These are phyloP conservation scores for Sisyra nigra DNA, from an alignment of 2,888 invertebrate species.

Conservation along the genomic window DNA sequence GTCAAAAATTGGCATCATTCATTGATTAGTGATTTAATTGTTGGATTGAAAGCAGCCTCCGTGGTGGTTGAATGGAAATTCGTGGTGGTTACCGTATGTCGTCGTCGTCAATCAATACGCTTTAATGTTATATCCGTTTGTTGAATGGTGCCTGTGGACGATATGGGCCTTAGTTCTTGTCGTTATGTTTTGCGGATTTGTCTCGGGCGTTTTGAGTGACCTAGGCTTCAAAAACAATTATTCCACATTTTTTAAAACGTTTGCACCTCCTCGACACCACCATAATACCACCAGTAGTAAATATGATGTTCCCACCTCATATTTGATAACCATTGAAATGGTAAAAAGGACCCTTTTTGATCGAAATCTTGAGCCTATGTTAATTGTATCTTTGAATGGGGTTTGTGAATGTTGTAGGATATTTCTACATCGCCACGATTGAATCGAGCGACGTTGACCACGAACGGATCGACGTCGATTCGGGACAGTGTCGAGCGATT, in stretches of 20 bases:
- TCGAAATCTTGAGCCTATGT: too few relatives aligned
- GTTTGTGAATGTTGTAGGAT: slow-evolving; percentile 15
- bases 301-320: slow-evolving; percentile 7
- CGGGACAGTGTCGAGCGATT: not conserved
- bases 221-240: slow-evolving; percentile 10
- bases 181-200: slow-evolving; percentile 19
- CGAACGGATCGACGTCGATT: slow-evolving; percentile 9
- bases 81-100: too few relatives aligned
- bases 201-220: slow-evolving; percentile 16
- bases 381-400: not conserved
- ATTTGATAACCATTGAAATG: slow-evolving; percentile 8
- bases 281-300: slow-evolving; percentile 1
- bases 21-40: too few relatives aligned
- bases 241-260: slow-evolving; percentile 3
- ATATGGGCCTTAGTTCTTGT: slow-evolving; percentile 18
- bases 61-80: too few relatives aligned
- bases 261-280: not conserved
- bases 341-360: slow-evolving; percentile 2
- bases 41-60: too few relatives aligned
- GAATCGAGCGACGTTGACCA: slow-evolving; percentile 13
- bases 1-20: too few relatives aligned
- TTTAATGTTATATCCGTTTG: slow-evolving; percentile 8
- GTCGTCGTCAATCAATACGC: not conserved
- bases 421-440: slow-evolving; percentile 18
- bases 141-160: slow-evolving; percentile 12